Percentiles rank a stretch among this genome's conserved stretches.
Evolutionary conservation across 2,888 invertebrate genomes (phyloP).

Genomic region (Entomobrya proxima): DNA sequence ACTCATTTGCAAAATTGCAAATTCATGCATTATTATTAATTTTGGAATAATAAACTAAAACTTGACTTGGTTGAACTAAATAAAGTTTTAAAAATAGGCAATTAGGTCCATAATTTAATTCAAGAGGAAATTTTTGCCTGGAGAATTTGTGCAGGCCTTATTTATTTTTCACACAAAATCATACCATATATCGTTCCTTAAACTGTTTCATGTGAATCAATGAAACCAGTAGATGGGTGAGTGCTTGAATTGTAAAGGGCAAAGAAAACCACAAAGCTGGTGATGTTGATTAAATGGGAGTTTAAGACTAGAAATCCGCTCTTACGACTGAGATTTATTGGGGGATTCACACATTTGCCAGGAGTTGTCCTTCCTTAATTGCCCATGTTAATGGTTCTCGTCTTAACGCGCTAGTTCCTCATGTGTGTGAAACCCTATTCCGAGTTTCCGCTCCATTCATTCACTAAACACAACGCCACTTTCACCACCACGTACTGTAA

Average conservation of each 20-base stretch:
- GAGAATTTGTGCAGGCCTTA: too few relatives aligned
- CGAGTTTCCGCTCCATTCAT: background rate
- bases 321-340: slow-evolving; percentile 20
- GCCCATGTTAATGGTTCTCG: slow-evolving; percentile 60
- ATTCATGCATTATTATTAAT: slow-evolving; percentile 10
- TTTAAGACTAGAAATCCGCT: background rate
- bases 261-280: background rate
- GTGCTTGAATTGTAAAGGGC: background rate
- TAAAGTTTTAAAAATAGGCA: too few relatives aligned
- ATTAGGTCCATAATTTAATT: too few relatives aligned
- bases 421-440: background rate
- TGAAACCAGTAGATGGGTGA: background rate
- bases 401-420: slow-evolving; percentile 47
- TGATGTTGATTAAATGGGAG: slow-evolving; percentile 12
- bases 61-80: too few relatives aligned
- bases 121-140: too few relatives aligned
- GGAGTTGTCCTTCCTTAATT: slow-evolving; percentile 60
- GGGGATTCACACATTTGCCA: slow-evolving; percentile 35
- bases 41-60: too few relatives aligned
- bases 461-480: background rate
- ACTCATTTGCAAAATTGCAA: background rate
- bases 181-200: background rate
- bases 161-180: too few relatives aligned
- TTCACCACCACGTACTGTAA: too few relatives aligned
- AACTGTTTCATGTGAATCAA: background rate